Conservation (phyloP, 64 coral and sea anemone genomes). For the Stichodactyla mertensii region DNA sequence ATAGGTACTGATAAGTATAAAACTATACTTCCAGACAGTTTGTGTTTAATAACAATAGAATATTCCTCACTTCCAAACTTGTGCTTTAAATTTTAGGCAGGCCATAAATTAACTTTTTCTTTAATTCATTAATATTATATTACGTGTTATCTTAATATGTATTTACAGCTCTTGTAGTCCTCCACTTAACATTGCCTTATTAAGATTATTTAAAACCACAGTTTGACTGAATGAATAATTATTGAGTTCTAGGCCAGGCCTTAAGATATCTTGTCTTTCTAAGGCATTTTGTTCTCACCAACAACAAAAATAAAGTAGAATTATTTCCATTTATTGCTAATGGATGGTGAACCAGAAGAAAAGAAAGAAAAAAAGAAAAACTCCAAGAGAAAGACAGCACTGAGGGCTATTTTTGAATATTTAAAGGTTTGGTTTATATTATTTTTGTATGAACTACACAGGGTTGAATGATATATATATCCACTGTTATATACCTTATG, state of each 20-base stretch:
- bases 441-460: background rate
- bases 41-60: background rate
- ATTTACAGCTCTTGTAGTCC: background rate
- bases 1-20: too few relatives aligned
- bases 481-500: background rate
- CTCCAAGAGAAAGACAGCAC: background rate
- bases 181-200: background rate
- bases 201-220: conserved; percentile 6
- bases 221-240: conserved; percentile 10
- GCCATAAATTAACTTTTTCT: background rate
- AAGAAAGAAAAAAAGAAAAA: background rate
- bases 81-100: too few relatives aligned
- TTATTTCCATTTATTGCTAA: background rate
- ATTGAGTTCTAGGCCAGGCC: background rate
- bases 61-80: background rate
- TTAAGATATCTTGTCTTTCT: background rate
- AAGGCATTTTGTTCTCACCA: background rate
- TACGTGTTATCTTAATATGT: background rate
- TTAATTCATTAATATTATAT: background rate
- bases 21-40: background rate
- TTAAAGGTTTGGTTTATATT: background rate
- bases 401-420: conserved; percentile 9
- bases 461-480: background rate
- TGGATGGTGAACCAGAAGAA: background rate
- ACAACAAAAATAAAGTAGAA: background rate